Conservation (phyloP, 2,797 vertebrate species). For the Poeciliopsis infans region DNA sequence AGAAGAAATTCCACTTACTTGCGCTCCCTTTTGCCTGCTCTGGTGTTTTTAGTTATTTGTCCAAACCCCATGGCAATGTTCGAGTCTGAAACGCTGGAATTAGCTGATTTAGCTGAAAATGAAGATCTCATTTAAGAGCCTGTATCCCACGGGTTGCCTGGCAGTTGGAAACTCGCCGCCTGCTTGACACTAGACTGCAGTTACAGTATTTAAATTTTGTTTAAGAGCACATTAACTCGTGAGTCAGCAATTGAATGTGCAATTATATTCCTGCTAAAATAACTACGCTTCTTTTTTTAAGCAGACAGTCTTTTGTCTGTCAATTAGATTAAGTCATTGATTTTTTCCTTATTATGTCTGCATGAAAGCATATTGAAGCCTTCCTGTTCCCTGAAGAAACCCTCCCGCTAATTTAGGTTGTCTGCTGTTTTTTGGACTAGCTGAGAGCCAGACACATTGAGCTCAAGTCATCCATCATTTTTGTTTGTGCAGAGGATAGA, state of each 20-base stretch:
- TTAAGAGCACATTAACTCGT: slow-evolving; percentile 42
- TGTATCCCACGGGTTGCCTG: slow-evolving; percentile 46
- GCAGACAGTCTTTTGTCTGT: slow-evolving; percentile 26
- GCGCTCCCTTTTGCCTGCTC: slow-evolving; percentile 28
- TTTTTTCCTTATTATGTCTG: slow-evolving; percentile 15
- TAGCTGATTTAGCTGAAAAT: slow-evolving; percentile 68
- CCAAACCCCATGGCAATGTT: slow-evolving; percentile 66
- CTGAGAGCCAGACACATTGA: slow-evolving; percentile 27
- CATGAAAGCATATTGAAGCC: slow-evolving; percentile 7
- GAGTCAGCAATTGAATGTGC: slow-evolving; percentile 21
- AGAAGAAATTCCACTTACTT: slow-evolving; percentile 22
- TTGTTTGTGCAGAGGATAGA: slow-evolving; percentile 41
- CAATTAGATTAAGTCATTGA: slow-evolving; percentile 9
- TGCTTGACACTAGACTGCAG: slow-evolving; percentile 45
- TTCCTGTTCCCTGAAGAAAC: slow-evolving; percentile 25
- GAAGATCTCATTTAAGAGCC: slow-evolving; percentile 58
- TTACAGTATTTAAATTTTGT: slow-evolving; percentile 34
- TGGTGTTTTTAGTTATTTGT: slow-evolving; percentile 53
- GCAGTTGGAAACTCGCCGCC: slow-evolving; percentile 48
- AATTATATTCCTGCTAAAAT: slow-evolving; percentile 50
- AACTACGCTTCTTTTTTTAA: slow-evolving; percentile 31
- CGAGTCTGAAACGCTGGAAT: slow-evolving; percentile 55
- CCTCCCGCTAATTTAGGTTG: slow-evolving; percentile 25
- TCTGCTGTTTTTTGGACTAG: slow-evolving; percentile 27
- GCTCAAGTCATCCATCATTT: slow-evolving; percentile 50